Conservation (phyloP, 1,140 invertebrate genomes). For the Eubasilissa regina region DNA sequence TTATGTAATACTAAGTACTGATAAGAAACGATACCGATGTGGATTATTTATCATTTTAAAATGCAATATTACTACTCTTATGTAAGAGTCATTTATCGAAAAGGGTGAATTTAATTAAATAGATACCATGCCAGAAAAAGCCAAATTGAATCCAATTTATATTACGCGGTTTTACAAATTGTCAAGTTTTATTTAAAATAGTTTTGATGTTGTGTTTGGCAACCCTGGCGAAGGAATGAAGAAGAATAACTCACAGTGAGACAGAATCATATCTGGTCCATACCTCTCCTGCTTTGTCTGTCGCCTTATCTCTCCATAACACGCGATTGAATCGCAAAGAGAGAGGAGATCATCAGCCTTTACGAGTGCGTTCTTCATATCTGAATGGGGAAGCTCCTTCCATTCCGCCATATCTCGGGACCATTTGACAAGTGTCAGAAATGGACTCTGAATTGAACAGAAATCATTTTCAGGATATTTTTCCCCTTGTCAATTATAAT, state of each 20-base stretch:
- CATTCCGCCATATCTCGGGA: slow-evolving; percentile 24
- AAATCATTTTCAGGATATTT: not conserved
- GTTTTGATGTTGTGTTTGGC: slow-evolving; percentile 17
- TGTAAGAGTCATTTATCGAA: too few species aligned
- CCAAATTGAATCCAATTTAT: not conserved
- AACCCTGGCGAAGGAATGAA: not conserved
- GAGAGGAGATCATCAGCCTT: slow-evolving; percentile 54
- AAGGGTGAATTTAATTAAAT: too few species aligned
- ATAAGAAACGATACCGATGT: too few species aligned
- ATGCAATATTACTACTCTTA: too few species aligned
- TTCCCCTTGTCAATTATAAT: too few species aligned
- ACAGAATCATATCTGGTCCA: slow-evolving; percentile 44
- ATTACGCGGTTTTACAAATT: too few species aligned
- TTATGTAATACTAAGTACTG: too few species aligned
- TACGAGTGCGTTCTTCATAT: slow-evolving; percentile 60
- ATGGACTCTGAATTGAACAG: slow-evolving; percentile 48
- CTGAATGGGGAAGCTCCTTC: slow-evolving; percentile 28
- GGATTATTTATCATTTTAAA: too few species aligned
- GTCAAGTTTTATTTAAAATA: slow-evolving; percentile 30
- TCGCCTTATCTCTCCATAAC: slow-evolving; percentile 59
- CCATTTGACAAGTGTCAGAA: slow-evolving; percentile 58
- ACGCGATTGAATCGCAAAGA: slow-evolving; percentile 60
- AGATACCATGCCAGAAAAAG: not conserved
- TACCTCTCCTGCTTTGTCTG: slow-evolving; percentile 42
- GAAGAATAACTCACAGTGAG: slow-evolving; percentile 39